Evolutionary conservation across 2,113 vertebrate species (phyloP).

Genomic region (Callionymus lyra): DNA sequence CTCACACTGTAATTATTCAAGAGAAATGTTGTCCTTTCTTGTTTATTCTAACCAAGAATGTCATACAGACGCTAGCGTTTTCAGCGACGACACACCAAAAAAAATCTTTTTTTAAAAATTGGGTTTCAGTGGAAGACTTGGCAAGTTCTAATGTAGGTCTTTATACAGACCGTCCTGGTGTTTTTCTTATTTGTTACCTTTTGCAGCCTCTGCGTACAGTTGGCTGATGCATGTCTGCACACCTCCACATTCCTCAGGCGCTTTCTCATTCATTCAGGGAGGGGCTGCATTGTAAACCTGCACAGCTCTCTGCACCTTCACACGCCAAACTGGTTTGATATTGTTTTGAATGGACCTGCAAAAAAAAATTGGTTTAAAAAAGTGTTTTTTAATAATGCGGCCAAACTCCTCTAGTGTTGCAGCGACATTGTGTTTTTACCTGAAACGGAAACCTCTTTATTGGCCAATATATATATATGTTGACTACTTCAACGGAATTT

Average conservation of each 20-base stretch:
- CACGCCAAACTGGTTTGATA: conserved; percentile 39
- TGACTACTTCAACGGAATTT: too few relatives aligned
- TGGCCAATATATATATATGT: too few relatives aligned
- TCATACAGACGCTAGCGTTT: too few relatives aligned
- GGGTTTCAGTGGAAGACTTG: background rate
- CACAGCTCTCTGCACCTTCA: conserved; percentile 19
- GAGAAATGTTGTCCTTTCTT: too few relatives aligned
- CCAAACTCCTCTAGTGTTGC: too few relatives aligned
- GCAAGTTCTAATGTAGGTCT: background rate
- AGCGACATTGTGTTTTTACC: too few relatives aligned
- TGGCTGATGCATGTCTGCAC: conserved; percentile 65
- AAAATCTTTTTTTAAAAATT: too few relatives aligned
- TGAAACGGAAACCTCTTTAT: too few relatives aligned
- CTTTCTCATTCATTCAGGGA: conserved; percentile 43
- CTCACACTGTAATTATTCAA: too few relatives aligned
- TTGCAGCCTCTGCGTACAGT: conserved; percentile 14
- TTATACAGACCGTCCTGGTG: conserved; percentile 1
- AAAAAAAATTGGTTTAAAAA: conserved; percentile 1
- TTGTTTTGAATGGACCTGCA: conserved; percentile 1
- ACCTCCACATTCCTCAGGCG: conserved; percentile 69
- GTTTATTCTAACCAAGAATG: too few relatives aligned
- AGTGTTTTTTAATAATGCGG: too few relatives aligned
- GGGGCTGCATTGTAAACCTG: conserved; percentile 43
- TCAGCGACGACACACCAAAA: too few relatives aligned
- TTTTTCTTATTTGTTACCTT: conserved; percentile 6